phyloP scores from a whole-genome alignment of 1,140 invertebrate genomes.

The Eurosta solidaginis region DNA sequence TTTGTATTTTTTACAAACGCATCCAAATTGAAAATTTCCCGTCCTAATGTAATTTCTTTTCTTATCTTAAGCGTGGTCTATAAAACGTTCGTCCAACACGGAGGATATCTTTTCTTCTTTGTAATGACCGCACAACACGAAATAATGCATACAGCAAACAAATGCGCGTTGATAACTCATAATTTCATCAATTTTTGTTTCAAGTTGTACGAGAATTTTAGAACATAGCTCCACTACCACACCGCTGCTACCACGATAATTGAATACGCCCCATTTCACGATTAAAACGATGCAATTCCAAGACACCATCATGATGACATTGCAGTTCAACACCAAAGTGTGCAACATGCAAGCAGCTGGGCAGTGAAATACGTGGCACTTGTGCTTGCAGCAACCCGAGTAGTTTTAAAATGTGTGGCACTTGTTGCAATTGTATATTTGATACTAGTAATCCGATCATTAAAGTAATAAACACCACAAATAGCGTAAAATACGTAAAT shows the following conservation, averaged over 20 bases:
- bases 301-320: conserved; percentile 54
- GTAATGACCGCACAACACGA: conserved; percentile 61
- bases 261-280: conserved; percentile 59
- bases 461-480: no score
- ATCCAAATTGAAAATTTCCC: conserved; percentile 65
- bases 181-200: conserved; percentile 60
- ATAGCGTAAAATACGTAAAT: no score
- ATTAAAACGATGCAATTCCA: conserved; percentile 55
- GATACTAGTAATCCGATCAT: no score
- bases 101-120: conserved; percentile 62
- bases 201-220: conserved; percentile 61
- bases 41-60: conserved; percentile 44
- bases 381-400: conserved; percentile 51
- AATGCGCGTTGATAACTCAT: conserved; percentile 58
- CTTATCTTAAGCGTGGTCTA: conserved; percentile 56
- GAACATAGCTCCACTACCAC: conserved; percentile 58
- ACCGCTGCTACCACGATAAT: conserved; percentile 56
- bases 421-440: conserved; percentile 44
- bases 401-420: conserved; percentile 46
- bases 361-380: conserved; percentile 59
- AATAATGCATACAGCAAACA: conserved; percentile 60
- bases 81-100: conserved; percentile 59
- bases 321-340: conserved; percentile 61
- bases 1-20: conserved; percentile 61
- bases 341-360: conserved; percentile 63